Conservation (phyloP, 1,140 invertebrate species). For the Palaemon carinicauda region DNA sequence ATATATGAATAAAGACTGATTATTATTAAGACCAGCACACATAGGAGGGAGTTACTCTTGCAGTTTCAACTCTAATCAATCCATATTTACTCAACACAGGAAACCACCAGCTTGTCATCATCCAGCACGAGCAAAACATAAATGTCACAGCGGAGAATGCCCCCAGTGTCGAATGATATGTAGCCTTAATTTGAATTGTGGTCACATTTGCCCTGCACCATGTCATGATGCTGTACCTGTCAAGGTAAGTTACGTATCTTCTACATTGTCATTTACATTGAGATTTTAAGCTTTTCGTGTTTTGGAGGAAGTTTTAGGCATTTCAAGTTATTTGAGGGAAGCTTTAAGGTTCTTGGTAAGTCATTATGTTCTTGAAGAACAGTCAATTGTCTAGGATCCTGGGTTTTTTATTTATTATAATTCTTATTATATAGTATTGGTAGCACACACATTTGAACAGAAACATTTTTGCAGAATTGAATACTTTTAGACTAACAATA, state of each 20-base stretch:
- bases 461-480: no score
- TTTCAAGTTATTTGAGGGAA: no score
- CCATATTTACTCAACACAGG: slow-evolving; percentile 64
- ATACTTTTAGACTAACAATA: no score
- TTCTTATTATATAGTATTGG: no score
- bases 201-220: slow-evolving; percentile 76
- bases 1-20: not conserved
- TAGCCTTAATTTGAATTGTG: slow-evolving; percentile 73
- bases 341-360: no score
- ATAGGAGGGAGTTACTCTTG: no score
- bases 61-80: not conserved
- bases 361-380: no score
- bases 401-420: no score
- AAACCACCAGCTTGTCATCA: slow-evolving; percentile 82
- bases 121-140: slow-evolving; percentile 74
- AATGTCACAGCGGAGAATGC: slow-evolving; percentile 88
- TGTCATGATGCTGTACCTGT: slow-evolving; percentile 85
- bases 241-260: slow-evolving; percentile 61
- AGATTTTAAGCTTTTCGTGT: not conserved
- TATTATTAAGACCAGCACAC: not conserved
- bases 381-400: no score
- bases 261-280: not conserved
- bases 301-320: not conserved
- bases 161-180: slow-evolving; percentile 83
- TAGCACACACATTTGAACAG: no score